phyloP scores from a whole-genome alignment of 2,113 vertebrate genomes.

The Saguinus imperator region DNA sequence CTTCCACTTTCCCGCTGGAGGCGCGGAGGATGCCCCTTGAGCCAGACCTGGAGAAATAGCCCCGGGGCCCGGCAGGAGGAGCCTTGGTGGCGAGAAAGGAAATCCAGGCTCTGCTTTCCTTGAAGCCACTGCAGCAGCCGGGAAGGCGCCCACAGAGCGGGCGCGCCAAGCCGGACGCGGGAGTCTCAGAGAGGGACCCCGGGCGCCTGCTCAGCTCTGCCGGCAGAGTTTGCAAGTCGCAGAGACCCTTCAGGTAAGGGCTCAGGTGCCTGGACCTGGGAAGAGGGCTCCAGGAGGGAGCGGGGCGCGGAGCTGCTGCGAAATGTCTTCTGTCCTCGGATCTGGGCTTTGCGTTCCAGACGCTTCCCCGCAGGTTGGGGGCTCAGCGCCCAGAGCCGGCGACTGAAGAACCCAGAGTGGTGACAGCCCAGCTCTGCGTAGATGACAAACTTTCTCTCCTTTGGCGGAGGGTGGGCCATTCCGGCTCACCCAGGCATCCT shows the following conservation, averaged over 20 bases:
- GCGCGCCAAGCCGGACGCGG: not conserved
- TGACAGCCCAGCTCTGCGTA: not conserved
- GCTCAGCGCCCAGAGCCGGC: not conserved
- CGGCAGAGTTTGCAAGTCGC: slow-evolving; percentile 54
- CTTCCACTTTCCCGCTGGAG: slow-evolving; percentile 40
- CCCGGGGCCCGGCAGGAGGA: not conserved
- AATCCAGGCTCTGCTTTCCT: not conserved
- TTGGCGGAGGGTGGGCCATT: not conserved
- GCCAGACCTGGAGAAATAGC: not conserved
- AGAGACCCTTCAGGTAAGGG: slow-evolving; percentile 56
- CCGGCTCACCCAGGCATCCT: not conserved
- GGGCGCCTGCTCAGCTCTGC: not conserved
- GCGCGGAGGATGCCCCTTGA: slow-evolving; percentile 10
- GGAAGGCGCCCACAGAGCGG: slow-evolving; percentile 25
- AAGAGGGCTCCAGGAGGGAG: not conserved
- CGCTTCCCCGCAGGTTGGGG: not conserved
- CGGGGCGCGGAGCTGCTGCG: not conserved
- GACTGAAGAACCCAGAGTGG: not conserved
- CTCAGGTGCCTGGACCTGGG: not conserved
- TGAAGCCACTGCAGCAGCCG: slow-evolving; percentile 53
- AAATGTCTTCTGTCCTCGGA: not conserved
- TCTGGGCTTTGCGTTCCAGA: not conserved
- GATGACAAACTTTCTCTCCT: slow-evolving; percentile 72
- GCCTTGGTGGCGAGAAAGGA: not conserved
- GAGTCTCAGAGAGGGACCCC: slow-evolving; percentile 15